A percentile compares a stretch with the other conserved stretches of the same genome.
These are phyloP conservation scores for Actenoides hombroni DNA, from an alignment of 2,113 vertebrate species.

Conservation along the genomic window DNA sequence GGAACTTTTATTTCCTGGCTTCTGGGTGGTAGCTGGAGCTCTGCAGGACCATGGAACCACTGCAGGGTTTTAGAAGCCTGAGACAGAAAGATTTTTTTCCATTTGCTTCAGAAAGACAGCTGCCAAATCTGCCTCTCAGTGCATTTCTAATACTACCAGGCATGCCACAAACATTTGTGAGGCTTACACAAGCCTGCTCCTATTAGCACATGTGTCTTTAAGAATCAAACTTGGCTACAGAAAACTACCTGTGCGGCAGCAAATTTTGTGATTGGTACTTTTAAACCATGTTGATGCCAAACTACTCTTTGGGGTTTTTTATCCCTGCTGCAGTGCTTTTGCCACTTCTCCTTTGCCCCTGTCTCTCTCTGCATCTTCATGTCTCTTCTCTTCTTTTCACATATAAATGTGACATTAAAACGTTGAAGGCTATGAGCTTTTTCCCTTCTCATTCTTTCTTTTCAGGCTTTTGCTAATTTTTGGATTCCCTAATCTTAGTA, in stretches of 20 bases:
- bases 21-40: neutral
- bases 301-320: neutral
- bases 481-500: neutral
- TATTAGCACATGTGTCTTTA: accelerated
- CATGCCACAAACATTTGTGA: neutral
- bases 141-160: neutral
- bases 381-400: neutral
- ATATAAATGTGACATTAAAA: neutral
- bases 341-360: neutral
- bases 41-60: neutral
- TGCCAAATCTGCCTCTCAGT: neutral
- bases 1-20: neutral
- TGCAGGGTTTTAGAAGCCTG: neutral
- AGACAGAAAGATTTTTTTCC: neutral
- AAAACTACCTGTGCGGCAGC: neutral
- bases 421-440: neutral
- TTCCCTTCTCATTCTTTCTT: neutral
- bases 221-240: neutral
- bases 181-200: neutral
- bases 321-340: neutral
- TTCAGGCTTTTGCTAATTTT: neutral
- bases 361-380: neutral
- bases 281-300: neutral
- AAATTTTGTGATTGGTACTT: neutral
- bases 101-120: neutral